These are phyloP conservation scores for Colostygia pectinataria DNA, from an alignment of 2,888 invertebrate species.

Conservation along the genomic window DNA sequence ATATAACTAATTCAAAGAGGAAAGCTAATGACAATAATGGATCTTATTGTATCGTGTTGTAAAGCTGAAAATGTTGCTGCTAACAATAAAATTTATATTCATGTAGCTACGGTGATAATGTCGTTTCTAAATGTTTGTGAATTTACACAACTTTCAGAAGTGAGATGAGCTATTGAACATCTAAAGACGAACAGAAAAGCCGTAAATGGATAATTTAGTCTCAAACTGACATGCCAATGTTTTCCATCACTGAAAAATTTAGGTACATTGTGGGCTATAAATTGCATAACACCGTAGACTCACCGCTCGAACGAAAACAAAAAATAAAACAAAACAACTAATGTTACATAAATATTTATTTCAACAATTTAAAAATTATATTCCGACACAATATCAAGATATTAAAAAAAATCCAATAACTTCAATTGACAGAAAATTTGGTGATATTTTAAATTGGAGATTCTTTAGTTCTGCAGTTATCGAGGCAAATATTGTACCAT, in stretches of 20 bases:
- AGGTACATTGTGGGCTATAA: conserved; percentile 67
- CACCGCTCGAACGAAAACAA: conserved; percentile 48
- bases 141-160: conserved; percentile 33
- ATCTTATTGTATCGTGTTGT: neutral
- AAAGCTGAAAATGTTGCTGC: neutral
- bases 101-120: conserved; percentile 31
- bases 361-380: conserved; percentile 71
- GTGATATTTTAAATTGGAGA: conserved; percentile 60
- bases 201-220: conserved; percentile 31
- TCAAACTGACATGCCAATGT: conserved; percentile 32
- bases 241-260: conserved; percentile 11
- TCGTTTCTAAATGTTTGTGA: conserved; percentile 42
- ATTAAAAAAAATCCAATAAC: conserved; percentile 52
- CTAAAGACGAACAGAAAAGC: conserved; percentile 68
- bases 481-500: conserved; percentile 19
- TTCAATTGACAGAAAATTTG: conserved; percentile 50
- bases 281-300: conserved; percentile 80
- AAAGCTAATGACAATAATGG: neutral
- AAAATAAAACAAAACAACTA: conserved; percentile 67
- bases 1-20: too few species aligned
- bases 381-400: conserved; percentile 62
- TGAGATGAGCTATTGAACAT: conserved; percentile 54
- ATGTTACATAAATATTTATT: conserved; percentile 80
- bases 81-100: neutral
- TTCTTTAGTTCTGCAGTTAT: conserved; percentile 50